Percentiles rank a stretch among this genome's conserved stretches.
These are phyloP conservation scores for Andrena camellia DNA, from an alignment of 2,888 invertebrate genomes.

Conservation along the genomic window DNA sequence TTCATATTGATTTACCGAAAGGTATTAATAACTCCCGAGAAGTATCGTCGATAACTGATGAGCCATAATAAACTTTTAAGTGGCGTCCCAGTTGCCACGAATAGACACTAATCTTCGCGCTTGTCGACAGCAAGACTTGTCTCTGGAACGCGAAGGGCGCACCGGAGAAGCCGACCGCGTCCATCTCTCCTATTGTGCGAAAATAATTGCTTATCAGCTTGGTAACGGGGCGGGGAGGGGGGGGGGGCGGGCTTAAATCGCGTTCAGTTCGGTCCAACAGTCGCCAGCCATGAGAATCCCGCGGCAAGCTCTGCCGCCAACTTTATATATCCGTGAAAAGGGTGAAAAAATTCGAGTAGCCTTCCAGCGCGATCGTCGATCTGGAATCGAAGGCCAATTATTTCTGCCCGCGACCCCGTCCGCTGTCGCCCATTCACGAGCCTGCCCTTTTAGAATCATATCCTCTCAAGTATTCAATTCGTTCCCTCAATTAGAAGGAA, in stretches of 20 bases:
- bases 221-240: too few species aligned
- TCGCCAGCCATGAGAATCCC: background rate
- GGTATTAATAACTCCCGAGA: conserved; percentile 61
- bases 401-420: conserved; percentile 30
- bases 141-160: background rate
- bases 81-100: conserved; percentile 60
- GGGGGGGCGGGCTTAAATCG: too few species aligned
- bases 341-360: conserved; percentile 35
- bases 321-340: conserved; percentile 10
- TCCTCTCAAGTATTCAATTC: background rate
- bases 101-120: conserved; percentile 53
- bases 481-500: conserved; percentile 39
- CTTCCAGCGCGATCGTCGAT: conserved; percentile 42
- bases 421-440: background rate
- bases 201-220: conserved; percentile 3
- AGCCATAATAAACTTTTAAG: conserved; percentile 66
- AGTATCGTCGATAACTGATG: conserved; percentile 64
- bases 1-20: conserved; percentile 60
- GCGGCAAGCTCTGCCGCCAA: background rate
- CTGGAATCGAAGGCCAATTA: conserved; percentile 70
- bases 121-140: conserved; percentile 24
- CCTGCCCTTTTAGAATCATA: background rate
- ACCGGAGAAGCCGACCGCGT: background rate
- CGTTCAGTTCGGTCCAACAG: background rate
- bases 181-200: background rate